Evolutionary conservation across 2,797 vertebrate species (phyloP), one percentile per base, ranked within the genome.

Genomic region (Myotis findleyi): DNA sequence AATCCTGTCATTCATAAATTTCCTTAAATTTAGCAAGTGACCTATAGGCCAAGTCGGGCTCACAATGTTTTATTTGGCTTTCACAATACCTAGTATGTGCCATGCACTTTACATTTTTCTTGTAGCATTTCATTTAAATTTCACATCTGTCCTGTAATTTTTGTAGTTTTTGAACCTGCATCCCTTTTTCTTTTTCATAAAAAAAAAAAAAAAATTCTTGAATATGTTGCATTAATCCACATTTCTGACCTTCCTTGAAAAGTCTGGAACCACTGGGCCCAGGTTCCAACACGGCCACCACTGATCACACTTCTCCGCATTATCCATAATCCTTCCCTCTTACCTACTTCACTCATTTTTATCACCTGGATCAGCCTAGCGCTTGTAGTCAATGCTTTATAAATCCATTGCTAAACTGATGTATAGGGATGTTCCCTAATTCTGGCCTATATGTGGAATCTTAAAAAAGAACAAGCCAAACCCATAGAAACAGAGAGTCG

Each of bases 101-200:
- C 41, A 10, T 9, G 1, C 3, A 53, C 36, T 76, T 84, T 53
- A 17, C n/a, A 20, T 81, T 95, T 90, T 81, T 81, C n/a, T 81
- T 69, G 2, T 44, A 38, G 76, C 73, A 51, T 83, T 91, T 96
- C 25, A 57, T 84, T 71, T 89, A 81, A 79, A 81, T 82, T 89
- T 82, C 49, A 89, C 1, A 41, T 82, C 18, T 76, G 9, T 89
- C 33, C 59, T 91, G 9, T 77, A 30, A 75, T 30, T 73, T 73
- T 82, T 85, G 9, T 18, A 79, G 73, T 85, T 79, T 79, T 77
- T 25, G 38, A 87, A 38, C 27, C 30, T 87, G 1, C 3, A 30
- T 84, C 27, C 30, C 11, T 18, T 85, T 85, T 18, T 30, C 84
- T 25, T 53, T 87, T 92, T 86, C 27, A 30, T 14, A 62, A 30